These are phyloP conservation scores for Paragorgia papillata DNA, from an alignment of 92 coral and sea anemone genomes.

Conservation along the genomic window DNA sequence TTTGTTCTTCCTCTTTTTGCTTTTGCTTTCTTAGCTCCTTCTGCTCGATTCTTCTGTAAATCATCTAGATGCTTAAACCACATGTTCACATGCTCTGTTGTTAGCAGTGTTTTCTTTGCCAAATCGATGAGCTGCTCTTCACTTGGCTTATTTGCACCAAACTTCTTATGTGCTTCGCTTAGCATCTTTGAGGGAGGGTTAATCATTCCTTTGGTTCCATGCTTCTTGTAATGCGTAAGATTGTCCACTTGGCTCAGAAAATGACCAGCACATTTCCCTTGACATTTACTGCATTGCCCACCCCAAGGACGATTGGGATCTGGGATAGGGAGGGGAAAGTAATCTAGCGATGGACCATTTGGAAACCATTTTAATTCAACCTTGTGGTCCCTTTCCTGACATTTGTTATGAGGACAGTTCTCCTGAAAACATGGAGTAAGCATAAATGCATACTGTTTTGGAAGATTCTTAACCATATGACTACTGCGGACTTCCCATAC, in stretches of 20 bases:
- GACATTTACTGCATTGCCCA: conserved; percentile 28
- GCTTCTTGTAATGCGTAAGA: conserved; percentile 26
- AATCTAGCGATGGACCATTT: conserved; percentile 41
- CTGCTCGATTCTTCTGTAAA: not conserved
- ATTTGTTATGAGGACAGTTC: conserved; percentile 24
- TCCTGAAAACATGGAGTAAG: conserved; percentile 24
- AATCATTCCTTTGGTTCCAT: conserved; percentile 42
- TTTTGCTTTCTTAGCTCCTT: too few relatives aligned
- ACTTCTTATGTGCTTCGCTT: conserved; percentile 23
- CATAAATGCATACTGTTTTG: conserved; percentile 48
- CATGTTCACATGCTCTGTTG: conserved; percentile 37
- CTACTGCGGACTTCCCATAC: conserved; percentile 40
- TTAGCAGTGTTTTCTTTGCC: conserved; percentile 48
- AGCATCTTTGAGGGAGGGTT: conserved; percentile 37
- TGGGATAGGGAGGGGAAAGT: conserved; percentile 44
- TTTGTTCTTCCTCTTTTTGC: too few relatives aligned
- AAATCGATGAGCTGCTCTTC: conserved; percentile 27
- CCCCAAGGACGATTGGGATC: conserved; percentile 55
- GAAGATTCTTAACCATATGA: conserved; percentile 33
- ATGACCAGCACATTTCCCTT: conserved; percentile 43
- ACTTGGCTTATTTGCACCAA: not conserved
- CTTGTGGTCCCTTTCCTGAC: conserved; percentile 3
- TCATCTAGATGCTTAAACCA: conserved; percentile 53
- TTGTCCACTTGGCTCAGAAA: conserved; percentile 37
- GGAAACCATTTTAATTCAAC: conserved; percentile 42